phyloP scores from a whole-genome alignment of 2,797 vertebrate genomes.

The Tenualosa ilisha region DNA sequence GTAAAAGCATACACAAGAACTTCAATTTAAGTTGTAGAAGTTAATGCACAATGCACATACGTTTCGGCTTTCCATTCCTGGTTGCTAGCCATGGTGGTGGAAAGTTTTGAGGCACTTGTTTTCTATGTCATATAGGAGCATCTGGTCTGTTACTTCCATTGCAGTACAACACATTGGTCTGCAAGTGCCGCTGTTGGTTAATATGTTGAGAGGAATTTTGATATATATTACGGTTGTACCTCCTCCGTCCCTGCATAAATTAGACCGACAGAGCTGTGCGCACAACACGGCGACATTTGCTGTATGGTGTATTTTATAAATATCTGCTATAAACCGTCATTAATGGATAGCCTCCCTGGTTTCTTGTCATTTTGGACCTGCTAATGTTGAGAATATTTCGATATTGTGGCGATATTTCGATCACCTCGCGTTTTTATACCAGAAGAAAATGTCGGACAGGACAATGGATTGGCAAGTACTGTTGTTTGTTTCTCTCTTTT shows the following conservation, averaged over 20 bases:
- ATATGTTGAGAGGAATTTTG: not conserved
- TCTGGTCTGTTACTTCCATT: not conserved
- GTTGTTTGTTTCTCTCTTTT: conserved; percentile 19
- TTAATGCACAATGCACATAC: too few species aligned
- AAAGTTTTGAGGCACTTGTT: too few species aligned
- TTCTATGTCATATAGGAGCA: not conserved
- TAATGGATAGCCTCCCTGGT: not conserved
- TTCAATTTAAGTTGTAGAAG: too few species aligned
- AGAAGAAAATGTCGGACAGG: conserved; percentile 26
- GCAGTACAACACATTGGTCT: conserved; percentile 36
- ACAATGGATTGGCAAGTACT: conserved; percentile 35
- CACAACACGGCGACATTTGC: not conserved
- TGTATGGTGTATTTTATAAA: not conserved
- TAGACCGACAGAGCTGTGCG: not conserved
- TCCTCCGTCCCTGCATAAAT: not conserved
- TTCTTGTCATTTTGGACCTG: not conserved
- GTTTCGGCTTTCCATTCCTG: not conserved
- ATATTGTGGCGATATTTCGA: not conserved
- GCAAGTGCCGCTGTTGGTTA: conserved; percentile 45
- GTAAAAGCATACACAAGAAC: too few species aligned
- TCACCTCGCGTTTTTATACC: not conserved
- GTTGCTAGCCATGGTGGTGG: conserved; percentile 9
- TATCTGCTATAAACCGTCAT: not conserved
- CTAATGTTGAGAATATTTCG: not conserved
- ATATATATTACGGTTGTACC: not conserved